A percentile compares a stretch with the other conserved stretches of the same genome.
Conservation (phyloP, 2,888 invertebrate species). For the Epinotia nisella region DNA sequence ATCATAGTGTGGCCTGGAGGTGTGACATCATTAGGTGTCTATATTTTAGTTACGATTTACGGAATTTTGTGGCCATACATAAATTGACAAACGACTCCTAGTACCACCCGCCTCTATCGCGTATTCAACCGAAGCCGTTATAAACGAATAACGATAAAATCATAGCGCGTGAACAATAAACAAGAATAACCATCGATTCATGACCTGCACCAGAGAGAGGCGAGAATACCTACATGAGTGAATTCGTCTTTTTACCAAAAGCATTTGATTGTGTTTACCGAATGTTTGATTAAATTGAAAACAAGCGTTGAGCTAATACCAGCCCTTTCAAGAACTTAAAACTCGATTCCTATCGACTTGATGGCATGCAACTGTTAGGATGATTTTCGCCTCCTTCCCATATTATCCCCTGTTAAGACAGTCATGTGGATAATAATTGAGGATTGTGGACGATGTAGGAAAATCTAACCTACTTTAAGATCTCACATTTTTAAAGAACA, state of each 20-base stretch:
- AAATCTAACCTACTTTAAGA: too few relatives aligned
- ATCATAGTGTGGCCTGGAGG: too few relatives aligned
- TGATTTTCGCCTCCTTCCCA: too few relatives aligned
- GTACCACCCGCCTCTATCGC: constrained; percentile 15
- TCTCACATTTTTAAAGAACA: too few relatives aligned
- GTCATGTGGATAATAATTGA: too few relatives aligned
- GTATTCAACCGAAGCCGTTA: constrained; percentile 36
- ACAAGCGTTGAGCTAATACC: not conserved
- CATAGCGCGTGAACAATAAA: constrained; percentile 54
- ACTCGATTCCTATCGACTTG: not conserved
- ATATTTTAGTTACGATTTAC: too few relatives aligned
- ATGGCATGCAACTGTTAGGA: too few relatives aligned
- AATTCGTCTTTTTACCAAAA: not conserved
- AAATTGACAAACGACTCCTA: not conserved
- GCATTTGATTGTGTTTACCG: not conserved
- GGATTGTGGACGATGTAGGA: too few relatives aligned
- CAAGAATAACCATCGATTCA: constrained; percentile 56
- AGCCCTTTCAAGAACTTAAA: not conserved
- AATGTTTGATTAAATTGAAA: not conserved
- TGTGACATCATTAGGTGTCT: too few relatives aligned
- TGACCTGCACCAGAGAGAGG: constrained; percentile 46
- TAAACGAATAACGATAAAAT: constrained; percentile 39
- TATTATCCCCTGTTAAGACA: too few relatives aligned
- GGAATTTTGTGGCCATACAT: not conserved
- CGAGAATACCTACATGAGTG: not conserved